A percentile compares a stretch with the other conserved stretches of the same genome.
These are phyloP conservation scores for Pelodiscus sinensis DNA, from an alignment of 2,113 vertebrate species.

Conservation along the genomic window DNA sequence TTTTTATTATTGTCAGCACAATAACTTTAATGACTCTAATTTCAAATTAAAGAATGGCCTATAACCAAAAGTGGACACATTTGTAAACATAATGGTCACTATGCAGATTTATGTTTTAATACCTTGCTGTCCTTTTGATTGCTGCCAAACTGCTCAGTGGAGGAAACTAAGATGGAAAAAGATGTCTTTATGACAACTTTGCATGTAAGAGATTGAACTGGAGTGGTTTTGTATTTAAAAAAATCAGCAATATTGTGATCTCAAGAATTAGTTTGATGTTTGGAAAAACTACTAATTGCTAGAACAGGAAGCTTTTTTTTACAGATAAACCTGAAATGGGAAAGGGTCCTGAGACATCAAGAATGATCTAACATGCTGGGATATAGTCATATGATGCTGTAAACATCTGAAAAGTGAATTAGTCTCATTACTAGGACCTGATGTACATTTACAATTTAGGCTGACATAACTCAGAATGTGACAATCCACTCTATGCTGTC, in stretches of 20 bases:
- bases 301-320: conserved; percentile 31
- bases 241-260: conserved; percentile 43
- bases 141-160: conserved; percentile 45
- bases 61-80: not conserved
- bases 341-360: conserved; percentile 20
- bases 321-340: conserved; percentile 29
- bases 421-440: not conserved
- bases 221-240: conserved; percentile 48
- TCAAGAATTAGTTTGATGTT: conserved; percentile 54
- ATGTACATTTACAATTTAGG: not conserved
- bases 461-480: too few relatives aligned
- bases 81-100: not conserved
- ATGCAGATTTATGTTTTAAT: not conserved
- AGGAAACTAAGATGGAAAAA: conserved; percentile 55
- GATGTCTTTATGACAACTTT: conserved; percentile 63
- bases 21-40: not conserved
- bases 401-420: conserved; percentile 41
- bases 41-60: not conserved
- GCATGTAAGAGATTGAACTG: conserved; percentile 25
- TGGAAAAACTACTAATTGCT: not conserved
- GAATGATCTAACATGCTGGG: conserved; percentile 13
- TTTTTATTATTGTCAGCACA: not conserved
- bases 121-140: not conserved
- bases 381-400: conserved; percentile 30
- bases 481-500: too few relatives aligned